These are phyloP conservation scores for Eptesicus fuscus DNA, from an alignment of 2,113 vertebrate species.

Conservation along the genomic window DNA sequence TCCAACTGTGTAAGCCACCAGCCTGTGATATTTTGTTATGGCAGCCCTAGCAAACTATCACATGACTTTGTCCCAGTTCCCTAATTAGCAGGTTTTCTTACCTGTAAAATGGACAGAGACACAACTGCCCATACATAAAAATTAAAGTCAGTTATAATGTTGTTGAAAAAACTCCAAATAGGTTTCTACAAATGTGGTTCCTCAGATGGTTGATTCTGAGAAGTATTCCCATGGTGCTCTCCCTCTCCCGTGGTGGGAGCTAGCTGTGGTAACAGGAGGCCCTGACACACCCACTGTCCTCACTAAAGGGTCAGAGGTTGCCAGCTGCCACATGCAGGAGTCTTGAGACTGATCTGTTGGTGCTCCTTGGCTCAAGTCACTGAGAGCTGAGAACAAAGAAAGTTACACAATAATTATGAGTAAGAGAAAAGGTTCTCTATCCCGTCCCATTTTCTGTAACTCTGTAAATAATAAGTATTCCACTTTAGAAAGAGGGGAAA, in stretches of 20 bases:
- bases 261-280: neutral
- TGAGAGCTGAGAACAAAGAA: neutral
- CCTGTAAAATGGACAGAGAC: neutral
- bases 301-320: neutral
- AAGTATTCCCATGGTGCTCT: neutral
- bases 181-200: neutral
- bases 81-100: neutral
- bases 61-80: neutral
- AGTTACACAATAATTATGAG: neutral
- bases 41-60: neutral
- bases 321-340: neutral
- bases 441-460: neutral
- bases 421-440: neutral
- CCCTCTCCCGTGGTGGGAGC: neutral
- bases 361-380: neutral
- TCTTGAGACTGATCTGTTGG: neutral
- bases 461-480: constrained; percentile 10
- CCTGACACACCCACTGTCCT: neutral
- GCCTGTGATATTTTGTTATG: neutral
- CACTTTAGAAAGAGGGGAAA: neutral
- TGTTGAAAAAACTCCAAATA: neutral
- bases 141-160: neutral
- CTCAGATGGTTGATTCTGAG: neutral
- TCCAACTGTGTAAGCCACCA: neutral
- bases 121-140: neutral